phyloP scores from a whole-genome alignment of 1,140 invertebrate genomes.

The Papilio aristodemus region DNA sequence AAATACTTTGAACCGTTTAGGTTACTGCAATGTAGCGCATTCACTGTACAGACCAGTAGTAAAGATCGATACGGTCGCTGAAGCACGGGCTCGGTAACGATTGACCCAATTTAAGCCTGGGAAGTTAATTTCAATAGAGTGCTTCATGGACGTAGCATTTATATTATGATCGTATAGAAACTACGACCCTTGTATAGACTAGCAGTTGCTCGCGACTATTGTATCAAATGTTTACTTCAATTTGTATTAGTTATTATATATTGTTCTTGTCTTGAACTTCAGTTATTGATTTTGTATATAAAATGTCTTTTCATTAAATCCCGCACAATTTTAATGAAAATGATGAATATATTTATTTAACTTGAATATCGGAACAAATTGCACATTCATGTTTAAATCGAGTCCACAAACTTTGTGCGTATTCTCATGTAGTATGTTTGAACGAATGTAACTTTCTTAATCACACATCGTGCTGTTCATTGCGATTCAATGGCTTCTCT shows the following conservation, averaged over 20 bases:
- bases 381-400: too few species aligned
- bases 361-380: too few species aligned
- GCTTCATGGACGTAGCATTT: not conserved
- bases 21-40: not conserved
- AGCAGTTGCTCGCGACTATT: too few species aligned
- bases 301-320: too few species aligned
- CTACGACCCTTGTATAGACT: not conserved
- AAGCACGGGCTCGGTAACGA: slow-evolving; percentile 10
- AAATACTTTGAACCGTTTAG: not conserved
- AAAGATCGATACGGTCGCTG: not conserved
- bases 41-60: not conserved
- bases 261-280: too few species aligned
- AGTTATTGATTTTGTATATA: too few species aligned
- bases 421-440: not conserved
- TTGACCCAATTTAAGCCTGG: slow-evolving; percentile 8
- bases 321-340: too few species aligned
- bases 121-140: slow-evolving; percentile 14
- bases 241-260: too few species aligned
- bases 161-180: not conserved
- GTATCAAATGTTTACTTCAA: too few species aligned
- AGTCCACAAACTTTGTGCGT: not conserved
- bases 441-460: too few species aligned
- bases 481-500: not conserved
- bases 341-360: too few species aligned
- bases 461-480: not conserved